phyloP scores from a whole-genome alignment of 2,888 invertebrate species.

The Allophyes oxyacanthae region DNA sequence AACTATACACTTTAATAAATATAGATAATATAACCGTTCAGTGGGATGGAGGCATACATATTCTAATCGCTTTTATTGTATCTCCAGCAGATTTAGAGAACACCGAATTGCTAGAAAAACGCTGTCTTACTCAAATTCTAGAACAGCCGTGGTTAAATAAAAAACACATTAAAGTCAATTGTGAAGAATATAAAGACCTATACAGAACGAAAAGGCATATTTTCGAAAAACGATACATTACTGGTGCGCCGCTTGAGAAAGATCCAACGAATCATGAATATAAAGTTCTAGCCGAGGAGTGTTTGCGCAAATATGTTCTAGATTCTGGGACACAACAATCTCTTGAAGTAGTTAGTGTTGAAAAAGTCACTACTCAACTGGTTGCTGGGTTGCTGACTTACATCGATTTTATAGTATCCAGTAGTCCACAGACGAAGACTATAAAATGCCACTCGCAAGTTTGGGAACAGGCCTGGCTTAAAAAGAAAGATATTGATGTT shows the following conservation, averaged over 20 bases:
- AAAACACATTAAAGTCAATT: constrained; percentile 53
- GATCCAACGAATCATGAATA: constrained; percentile 1
- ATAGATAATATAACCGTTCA: constrained; percentile 36
- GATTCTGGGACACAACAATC: constrained; percentile 15
- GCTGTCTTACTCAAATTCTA: constrained; percentile 54
- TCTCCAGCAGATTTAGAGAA: constrained; percentile 56
- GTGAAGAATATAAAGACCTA: constrained; percentile 40
- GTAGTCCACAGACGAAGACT: not conserved
- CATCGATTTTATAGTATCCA: constrained; percentile 45
- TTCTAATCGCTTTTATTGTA: constrained; percentile 51
- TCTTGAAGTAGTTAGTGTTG: constrained; percentile 37
- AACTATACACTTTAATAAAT: constrained; percentile 27
- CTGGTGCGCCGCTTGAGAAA: constrained; percentile 32
- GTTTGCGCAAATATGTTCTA: constrained; percentile 10
- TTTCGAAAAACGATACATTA: too few relatives aligned
- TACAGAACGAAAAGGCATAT: constrained; percentile 39
- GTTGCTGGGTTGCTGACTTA: constrained; percentile 55
- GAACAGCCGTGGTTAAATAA: constrained; percentile 51
- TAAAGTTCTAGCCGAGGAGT: constrained; percentile 10
- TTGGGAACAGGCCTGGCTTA: constrained; percentile 46
- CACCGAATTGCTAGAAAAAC: constrained; percentile 21
- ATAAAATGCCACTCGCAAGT: constrained; percentile 48
- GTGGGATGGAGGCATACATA: constrained; percentile 51
- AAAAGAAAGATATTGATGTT: constrained; percentile 52
- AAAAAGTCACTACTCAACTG: constrained; percentile 56